Evolutionary conservation across 2,797 vertebrate genomes (phyloP).

Genomic region (Acanthurus tractus): DNA sequence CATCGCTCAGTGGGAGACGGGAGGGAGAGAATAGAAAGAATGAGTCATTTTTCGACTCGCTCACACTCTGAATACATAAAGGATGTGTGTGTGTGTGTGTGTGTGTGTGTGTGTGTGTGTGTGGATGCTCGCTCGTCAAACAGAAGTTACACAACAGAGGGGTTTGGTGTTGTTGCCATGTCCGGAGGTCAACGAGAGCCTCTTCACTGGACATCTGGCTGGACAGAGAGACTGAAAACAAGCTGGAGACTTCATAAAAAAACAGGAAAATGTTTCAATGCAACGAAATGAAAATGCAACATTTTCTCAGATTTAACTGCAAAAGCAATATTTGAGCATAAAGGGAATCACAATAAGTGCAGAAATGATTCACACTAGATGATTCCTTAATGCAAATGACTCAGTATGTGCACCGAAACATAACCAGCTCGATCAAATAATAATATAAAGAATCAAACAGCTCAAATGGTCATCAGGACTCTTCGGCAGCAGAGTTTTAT

Average conservation of each 20-base stretch:
- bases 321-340: neutral
- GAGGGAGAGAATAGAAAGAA: slow-evolving; percentile 59
- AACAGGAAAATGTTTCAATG: neutral
- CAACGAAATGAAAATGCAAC: neutral
- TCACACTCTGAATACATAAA: slow-evolving; percentile 41
- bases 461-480: neutral
- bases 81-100: neutral
- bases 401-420: neutral
- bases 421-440: neutral
- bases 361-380: neutral
- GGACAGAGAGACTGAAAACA: neutral
- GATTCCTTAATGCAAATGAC: neutral
- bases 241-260: neutral
- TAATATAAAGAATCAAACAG: too few species aligned
- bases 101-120: slow-evolving; percentile 39
- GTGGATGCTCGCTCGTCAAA: slow-evolving; percentile 18
- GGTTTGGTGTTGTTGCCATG: slow-evolving; percentile 28
- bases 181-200: slow-evolving; percentile 12
- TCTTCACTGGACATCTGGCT: slow-evolving; percentile 18
- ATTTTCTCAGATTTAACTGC: neutral
- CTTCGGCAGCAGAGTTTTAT: neutral
- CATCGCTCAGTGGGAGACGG: slow-evolving; percentile 68
- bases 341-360: neutral
- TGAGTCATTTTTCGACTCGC: slow-evolving; percentile 69
- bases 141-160: slow-evolving; percentile 2